These are phyloP conservation scores for Lacerta viridis DNA, from an alignment of 2,797 vertebrate species.

Conservation along the genomic window DNA sequence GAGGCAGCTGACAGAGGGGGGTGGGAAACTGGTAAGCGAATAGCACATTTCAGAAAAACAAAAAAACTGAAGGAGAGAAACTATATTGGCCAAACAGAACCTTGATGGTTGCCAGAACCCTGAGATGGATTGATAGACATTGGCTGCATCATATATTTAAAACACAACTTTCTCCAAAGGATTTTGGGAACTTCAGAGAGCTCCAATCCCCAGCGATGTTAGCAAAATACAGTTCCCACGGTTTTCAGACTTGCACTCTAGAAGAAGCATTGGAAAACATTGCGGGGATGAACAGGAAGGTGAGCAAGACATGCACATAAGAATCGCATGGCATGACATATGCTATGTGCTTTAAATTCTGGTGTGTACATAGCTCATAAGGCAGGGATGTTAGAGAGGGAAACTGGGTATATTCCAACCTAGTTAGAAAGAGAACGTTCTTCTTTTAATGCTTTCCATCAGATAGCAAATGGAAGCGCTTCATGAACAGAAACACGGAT, in stretches of 20 bases:
- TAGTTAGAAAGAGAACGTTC: neutral
- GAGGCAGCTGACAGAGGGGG: neutral
- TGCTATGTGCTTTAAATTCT: too few species aligned
- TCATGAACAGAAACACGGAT: conserved; percentile 23
- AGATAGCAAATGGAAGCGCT: neutral
- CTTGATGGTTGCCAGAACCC: neutral
- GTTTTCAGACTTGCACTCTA: too few species aligned
- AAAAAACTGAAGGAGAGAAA: conserved; percentile 9
- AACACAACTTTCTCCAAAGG: too few species aligned
- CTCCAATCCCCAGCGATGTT: too few species aligned
- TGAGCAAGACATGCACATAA: too few species aligned
- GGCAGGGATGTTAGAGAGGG: neutral
- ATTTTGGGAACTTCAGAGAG: too few species aligned
- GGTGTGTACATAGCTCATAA: neutral
- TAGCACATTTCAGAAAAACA: neutral
- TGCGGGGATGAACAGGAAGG: too few species aligned
- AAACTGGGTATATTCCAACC: neutral
- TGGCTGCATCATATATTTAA: too few species aligned
- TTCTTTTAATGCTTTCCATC: neutral
- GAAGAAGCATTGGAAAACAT: too few species aligned
- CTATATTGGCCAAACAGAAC: neutral
- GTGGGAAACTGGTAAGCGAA: conserved; percentile 1
- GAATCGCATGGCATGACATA: too few species aligned
- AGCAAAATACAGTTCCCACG: too few species aligned
- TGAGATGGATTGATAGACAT: neutral